phyloP scores from a whole-genome alignment of 2,888 invertebrate species.

The Macaria notata region DNA sequence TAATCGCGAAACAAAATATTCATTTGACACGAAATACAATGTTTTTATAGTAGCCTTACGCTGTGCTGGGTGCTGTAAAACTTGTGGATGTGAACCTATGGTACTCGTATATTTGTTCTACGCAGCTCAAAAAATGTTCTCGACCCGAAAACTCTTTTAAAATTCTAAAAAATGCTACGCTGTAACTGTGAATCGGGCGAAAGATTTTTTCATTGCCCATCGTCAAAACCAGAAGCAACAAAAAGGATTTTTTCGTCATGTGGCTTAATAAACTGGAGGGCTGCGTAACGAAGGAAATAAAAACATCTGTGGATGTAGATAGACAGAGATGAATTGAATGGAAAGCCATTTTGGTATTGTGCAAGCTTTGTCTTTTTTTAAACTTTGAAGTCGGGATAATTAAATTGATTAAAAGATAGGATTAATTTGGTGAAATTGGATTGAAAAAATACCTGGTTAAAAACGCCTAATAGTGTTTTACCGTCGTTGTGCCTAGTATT shows the following conservation, averaged over 20 bases:
- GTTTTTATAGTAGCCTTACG: too few species aligned
- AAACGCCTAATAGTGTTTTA: too few species aligned
- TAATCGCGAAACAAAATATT: too few species aligned
- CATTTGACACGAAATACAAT: too few species aligned
- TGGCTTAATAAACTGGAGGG: slow-evolving; percentile 45
- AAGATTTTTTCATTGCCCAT: slow-evolving; percentile 8
- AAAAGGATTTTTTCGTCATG: slow-evolving; percentile 28
- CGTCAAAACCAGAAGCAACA: slow-evolving; percentile 13
- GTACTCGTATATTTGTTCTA: neutral
- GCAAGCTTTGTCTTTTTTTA: too few species aligned
- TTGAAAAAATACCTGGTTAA: too few species aligned
- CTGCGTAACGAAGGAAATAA: slow-evolving; percentile 66
- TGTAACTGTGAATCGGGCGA: slow-evolving; percentile 1
- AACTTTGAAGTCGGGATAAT: too few species aligned
- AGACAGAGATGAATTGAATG: slow-evolving; percentile 28
- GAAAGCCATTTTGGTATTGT: too few species aligned
- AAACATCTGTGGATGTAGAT: slow-evolving; percentile 47
- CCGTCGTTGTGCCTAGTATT: too few species aligned
- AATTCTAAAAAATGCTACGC: slow-evolving; percentile 5
- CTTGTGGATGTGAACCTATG: neutral
- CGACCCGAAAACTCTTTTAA: neutral
- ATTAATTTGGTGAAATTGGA: too few species aligned
- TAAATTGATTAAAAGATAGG: too few species aligned
- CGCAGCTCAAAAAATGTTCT: too few species aligned
- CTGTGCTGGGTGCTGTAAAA: neutral